Evolutionary conservation across 2,113 vertebrate genomes (phyloP), one percentile per base, ranked within the genome.

Genomic region (Gorilla gorilla): DNA sequence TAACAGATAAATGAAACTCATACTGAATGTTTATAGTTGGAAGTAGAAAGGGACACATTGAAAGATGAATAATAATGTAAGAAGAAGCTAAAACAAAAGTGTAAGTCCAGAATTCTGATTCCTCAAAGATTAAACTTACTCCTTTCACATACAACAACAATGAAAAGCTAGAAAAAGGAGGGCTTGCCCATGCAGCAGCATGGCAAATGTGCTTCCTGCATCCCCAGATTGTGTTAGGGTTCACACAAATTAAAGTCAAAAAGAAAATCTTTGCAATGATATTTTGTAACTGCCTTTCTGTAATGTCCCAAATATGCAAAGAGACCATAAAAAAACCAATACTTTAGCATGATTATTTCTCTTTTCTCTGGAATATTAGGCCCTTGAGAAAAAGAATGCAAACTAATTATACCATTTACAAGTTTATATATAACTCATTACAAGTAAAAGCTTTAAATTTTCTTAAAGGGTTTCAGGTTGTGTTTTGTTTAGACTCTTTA

Each of bases 311-410:
- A 90, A 86, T 95, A 95, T 50, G 9, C 85, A 97, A 52, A 95
- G 48, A 90, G 92, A 75, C 68, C 68, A 83, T 93, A 85, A 90
- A 94, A 97, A 92, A 79, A 89, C 2, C 82, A 78, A 81, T 83
- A 50, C 27, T 48, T 57, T 66, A 85, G 43, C 66, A 72, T 75
- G 88, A 90, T 91, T 75, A 79, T 68, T 94, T 96, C 94, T 96
- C 81, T 89, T 96, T 93, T 55, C 23, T 73, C 68, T 48, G 45
- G 82, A 97, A 96, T 97, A 97, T 81, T 88, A 97, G 91, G 85
- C 93, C 96, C 95, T 43, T 38, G 94, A 98, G 97, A 87, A 89
- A 89, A 95, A 97, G n/a, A 95, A 89, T 22, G 64, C 40, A 87
- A 95, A 93, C 85, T 89, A 93, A 96, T 73, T 79, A 30, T 6